Conservation (phyloP, 2,888 invertebrate genomes). For the Tenthredo livida region DNA sequence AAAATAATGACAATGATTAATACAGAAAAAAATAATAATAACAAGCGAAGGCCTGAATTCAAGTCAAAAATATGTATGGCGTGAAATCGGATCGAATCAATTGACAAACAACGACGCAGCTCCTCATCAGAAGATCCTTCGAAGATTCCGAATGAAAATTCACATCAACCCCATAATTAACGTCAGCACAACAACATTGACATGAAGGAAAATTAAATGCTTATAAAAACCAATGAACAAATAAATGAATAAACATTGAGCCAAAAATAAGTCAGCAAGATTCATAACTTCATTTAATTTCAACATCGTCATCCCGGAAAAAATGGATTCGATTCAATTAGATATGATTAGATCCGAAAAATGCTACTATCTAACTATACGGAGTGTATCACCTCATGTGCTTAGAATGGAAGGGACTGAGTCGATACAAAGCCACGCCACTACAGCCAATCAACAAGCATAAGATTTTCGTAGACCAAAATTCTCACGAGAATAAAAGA, state of each 20-base stretch:
- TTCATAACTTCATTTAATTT: neutral
- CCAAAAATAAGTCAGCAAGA: neutral
- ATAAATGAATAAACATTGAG: conserved; percentile 8
- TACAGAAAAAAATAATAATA: conserved; percentile 39
- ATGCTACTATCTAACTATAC: neutral
- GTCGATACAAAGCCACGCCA: too few species aligned
- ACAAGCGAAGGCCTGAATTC: neutral
- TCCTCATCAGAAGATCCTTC: neutral
- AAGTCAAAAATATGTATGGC: neutral
- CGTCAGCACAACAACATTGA: neutral
- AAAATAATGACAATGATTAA: conserved; percentile 55
- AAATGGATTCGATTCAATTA: neutral
- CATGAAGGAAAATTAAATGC: neutral
- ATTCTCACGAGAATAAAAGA: too few species aligned
- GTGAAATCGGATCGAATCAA: neutral
- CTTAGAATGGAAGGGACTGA: too few species aligned
- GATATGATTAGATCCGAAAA: neutral
- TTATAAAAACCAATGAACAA: conserved; percentile 5
- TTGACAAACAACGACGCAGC: neutral
- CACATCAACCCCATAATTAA: neutral
- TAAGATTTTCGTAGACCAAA: too few species aligned
- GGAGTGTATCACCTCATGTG: too few species aligned
- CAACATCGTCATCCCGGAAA: neutral
- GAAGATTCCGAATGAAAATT: neutral
- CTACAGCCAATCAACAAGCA: too few species aligned